Evolutionary conservation across 2,888 invertebrate species (phyloP).

Genomic region (Cephus nigrinus): DNA sequence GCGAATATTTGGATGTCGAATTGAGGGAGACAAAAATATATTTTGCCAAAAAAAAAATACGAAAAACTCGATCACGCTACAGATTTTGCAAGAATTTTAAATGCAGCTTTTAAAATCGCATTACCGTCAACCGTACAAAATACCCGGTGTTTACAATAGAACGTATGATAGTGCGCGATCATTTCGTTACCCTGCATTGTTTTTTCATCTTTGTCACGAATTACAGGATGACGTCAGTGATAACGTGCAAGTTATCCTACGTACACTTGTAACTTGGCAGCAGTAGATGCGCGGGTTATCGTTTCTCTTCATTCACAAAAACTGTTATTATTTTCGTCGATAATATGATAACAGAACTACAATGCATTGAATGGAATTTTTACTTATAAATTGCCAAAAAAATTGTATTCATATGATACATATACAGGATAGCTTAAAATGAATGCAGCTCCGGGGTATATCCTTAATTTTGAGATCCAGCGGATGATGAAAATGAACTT

Average conservation of each 20-base stretch:
- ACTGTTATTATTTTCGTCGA: not conserved
- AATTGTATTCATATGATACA: not conserved
- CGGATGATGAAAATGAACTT: too few species aligned
- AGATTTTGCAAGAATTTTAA: not conserved
- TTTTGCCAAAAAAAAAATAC: not conserved
- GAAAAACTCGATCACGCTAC: not conserved
- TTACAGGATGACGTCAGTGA: not conserved
- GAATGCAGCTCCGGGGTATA: too few species aligned
- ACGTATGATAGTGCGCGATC: not conserved
- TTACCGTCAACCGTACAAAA: not conserved
- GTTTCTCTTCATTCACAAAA: not conserved
- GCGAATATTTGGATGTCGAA: not conserved
- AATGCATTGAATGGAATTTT: not conserved
- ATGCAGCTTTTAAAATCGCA: not conserved
- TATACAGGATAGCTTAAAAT: too few species aligned
- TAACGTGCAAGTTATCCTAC: not conserved
- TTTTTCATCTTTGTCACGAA: not conserved
- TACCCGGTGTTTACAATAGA: not conserved
- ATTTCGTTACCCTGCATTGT: not conserved
- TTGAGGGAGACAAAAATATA: not conserved
- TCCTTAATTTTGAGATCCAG: too few species aligned
- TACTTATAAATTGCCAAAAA: not conserved
- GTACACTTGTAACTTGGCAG: not conserved
- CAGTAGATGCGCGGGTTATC: not conserved
- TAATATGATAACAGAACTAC: not conserved